A percentile compares a stretch with the other conserved stretches of the same genome.
phyloP scores from a whole-genome alignment of 2,888 invertebrate genomes.

The Nycteola revayana region DNA sequence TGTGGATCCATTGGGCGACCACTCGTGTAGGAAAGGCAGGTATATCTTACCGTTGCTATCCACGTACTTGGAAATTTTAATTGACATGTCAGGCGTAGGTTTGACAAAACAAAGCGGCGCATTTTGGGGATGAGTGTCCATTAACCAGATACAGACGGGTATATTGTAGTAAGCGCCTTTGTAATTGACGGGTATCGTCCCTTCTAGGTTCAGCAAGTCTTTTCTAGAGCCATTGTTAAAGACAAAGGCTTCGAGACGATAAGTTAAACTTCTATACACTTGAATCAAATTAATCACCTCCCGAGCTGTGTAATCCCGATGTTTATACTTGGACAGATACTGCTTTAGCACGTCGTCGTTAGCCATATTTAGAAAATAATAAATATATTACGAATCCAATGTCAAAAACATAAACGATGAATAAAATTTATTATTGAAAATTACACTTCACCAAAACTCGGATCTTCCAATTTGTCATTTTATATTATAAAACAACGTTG shows the following conservation, averaged over 20 bases:
- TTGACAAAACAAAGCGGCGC: conserved; percentile 97
- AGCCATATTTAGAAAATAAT: conserved; percentile 46
- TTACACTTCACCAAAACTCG: conserved; percentile 9
- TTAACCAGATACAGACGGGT: conserved; percentile 97
- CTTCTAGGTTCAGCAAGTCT: conserved; percentile 91
- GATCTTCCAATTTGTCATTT: too few relatives aligned
- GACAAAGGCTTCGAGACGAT: conserved; percentile 82
- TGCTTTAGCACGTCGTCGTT: conserved; percentile 71
- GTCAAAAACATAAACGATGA: too few relatives aligned
- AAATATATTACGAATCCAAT: not conserved
- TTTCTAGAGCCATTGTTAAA: conserved; percentile 93
- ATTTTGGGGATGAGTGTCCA: conserved; percentile 98
- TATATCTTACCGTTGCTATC: conserved; percentile 98
- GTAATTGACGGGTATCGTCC: conserved; percentile 96
- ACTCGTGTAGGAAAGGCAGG: conserved; percentile 97
- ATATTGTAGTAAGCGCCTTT: conserved; percentile 97
- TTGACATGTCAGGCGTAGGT: conserved; percentile 97
- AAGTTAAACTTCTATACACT: conserved; percentile 68
- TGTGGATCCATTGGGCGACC: conserved; percentile 92
- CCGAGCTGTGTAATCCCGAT: conserved; percentile 67
- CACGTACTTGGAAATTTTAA: conserved; percentile 96
- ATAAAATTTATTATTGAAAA: conserved; percentile 4
- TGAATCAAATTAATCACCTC: conserved; percentile 72
- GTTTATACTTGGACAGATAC: conserved; percentile 70
- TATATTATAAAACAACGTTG: too few relatives aligned